Conservation (phyloP, 2,113 vertebrate species). For the Calyptomena viridis region DNA sequence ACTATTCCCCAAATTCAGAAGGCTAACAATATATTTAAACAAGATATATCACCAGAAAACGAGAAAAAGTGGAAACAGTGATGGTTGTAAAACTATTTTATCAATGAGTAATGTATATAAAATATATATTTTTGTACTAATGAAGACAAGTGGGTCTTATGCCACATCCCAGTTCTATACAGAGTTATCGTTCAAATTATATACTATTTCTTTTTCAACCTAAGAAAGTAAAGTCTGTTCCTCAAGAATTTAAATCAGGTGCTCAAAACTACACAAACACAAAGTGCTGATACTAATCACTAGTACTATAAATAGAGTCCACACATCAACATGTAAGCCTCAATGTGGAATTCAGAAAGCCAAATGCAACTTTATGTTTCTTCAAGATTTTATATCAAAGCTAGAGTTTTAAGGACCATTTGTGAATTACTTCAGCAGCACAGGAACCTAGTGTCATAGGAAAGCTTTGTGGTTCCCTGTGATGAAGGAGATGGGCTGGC, state of each 20-base stretch:
- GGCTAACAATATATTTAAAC: background rate
- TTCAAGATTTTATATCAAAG: background rate
- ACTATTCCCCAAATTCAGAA: background rate
- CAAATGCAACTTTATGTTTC: background rate
- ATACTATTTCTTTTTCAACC: background rate
- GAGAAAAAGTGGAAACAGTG: background rate
- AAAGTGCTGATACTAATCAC: background rate
- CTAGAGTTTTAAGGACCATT: background rate
- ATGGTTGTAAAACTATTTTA: background rate
- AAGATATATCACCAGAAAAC: background rate
- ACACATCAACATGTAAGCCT: background rate
- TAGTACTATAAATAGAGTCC: background rate
- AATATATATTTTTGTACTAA: background rate
- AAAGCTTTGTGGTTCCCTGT: background rate
- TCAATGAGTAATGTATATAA: background rate
- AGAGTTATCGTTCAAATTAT: background rate
- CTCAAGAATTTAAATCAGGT: background rate
- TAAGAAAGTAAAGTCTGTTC: no score
- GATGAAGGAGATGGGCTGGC: background rate
- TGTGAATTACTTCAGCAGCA: background rate
- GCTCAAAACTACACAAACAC: background rate
- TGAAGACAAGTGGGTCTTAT: background rate
- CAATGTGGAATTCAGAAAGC: background rate
- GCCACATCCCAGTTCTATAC: background rate
- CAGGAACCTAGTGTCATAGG: background rate